Conservation (phyloP, 2,888 invertebrate genomes). For the Serrognathus titanus region DNA sequence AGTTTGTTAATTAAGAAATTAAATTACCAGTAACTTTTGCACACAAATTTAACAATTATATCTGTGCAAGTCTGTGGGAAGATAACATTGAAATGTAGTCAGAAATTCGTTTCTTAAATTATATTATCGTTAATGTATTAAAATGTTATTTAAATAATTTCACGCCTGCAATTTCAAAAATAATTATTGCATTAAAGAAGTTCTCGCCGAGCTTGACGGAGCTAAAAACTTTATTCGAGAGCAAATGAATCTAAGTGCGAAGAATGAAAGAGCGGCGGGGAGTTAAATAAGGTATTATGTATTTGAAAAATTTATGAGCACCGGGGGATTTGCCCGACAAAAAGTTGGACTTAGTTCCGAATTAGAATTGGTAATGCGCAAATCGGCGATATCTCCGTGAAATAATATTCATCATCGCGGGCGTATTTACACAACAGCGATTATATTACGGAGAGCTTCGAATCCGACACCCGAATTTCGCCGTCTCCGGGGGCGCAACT, state of each 20-base stretch:
- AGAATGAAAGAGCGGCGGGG: too few relatives aligned
- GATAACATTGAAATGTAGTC: too few relatives aligned
- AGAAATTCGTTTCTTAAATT: too few relatives aligned
- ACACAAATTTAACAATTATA: too few relatives aligned
- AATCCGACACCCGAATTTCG: background rate
- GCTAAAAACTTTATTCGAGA: too few relatives aligned
- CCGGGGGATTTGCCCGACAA: too few relatives aligned
- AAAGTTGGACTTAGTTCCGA: background rate
- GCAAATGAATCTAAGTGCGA: too few relatives aligned
- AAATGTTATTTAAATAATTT: slow-evolving; percentile 19
- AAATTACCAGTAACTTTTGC: too few relatives aligned
- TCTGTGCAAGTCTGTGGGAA: too few relatives aligned
- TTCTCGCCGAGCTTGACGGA: slow-evolving; percentile 10
- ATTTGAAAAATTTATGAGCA: slow-evolving; percentile 1
- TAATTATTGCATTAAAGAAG: slow-evolving; percentile 24
- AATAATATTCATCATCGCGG: background rate
- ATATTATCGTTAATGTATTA: too few relatives aligned
- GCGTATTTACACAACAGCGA: slow-evolving; percentile 3
- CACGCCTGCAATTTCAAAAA: slow-evolving; percentile 23
- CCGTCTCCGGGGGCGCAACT: background rate
- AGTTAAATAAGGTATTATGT: too few relatives aligned
- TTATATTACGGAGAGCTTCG: slow-evolving; percentile 1
- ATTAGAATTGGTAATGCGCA: slow-evolving; percentile 3
- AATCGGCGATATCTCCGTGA: slow-evolving; percentile 1
- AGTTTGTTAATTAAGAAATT: slow-evolving; percentile 2